Percentiles rank a stretch among this genome's conserved stretches.
phyloP scores from a whole-genome alignment of 2,888 invertebrate species.

The Nyleta sp. region DNA sequence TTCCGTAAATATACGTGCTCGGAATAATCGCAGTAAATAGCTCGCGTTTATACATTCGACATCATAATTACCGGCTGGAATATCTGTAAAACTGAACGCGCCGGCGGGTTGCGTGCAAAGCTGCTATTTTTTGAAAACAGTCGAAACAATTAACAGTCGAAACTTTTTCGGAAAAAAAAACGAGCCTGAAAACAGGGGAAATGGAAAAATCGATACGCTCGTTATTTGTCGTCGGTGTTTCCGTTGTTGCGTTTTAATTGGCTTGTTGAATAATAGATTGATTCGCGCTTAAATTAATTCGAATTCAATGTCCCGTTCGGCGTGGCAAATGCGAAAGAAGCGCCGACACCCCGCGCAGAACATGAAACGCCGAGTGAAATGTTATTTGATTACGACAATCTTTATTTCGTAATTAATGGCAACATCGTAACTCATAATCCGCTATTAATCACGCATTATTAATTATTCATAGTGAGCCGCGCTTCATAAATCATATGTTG shows the following conservation, averaged over 20 bases:
- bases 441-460: constrained; percentile 59
- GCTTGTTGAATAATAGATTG: constrained; percentile 57
- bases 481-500: constrained; percentile 61
- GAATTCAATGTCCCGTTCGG: constrained; percentile 42
- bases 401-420: constrained; percentile 61
- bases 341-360: constrained; percentile 10
- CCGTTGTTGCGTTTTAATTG: constrained; percentile 53
- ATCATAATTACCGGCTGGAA: constrained; percentile 22
- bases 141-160: constrained; percentile 12
- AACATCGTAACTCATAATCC: constrained; percentile 58
- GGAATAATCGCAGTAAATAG: constrained; percentile 51
- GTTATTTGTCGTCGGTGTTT: constrained; percentile 47
- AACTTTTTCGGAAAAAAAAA: background rate
- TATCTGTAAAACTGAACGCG: no score
- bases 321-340: constrained; percentile 38
- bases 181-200: background rate
- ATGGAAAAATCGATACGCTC: constrained; percentile 26
- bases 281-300: constrained; percentile 60
- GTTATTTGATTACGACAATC: constrained; percentile 61
- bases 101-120: no score
- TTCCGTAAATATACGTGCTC: constrained; percentile 56
- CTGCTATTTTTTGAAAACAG: no score
- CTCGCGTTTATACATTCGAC: constrained; percentile 20
- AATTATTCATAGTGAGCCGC: constrained; percentile 56
- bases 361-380: constrained; percentile 45